Evolutionary conservation across 2,888 invertebrate genomes (phyloP).

Genomic region (Beris chalybata): DNA sequence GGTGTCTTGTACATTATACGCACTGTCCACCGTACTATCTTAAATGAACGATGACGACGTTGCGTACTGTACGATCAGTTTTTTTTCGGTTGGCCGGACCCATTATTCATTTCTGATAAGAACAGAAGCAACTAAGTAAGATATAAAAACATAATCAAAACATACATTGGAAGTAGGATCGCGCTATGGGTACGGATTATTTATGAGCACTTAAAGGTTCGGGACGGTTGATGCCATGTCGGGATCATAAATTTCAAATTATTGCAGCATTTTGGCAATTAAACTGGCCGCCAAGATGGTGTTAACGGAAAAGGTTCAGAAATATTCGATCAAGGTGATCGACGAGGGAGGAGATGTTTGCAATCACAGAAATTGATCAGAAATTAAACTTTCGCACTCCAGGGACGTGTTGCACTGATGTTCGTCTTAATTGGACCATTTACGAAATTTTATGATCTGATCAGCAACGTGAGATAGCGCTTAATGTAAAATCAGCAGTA

Average conservation of each 20-base stretch:
- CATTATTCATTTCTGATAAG: conserved; percentile 38
- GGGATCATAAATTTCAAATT: conserved; percentile 21
- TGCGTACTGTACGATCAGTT: too few relatives aligned
- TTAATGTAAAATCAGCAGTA: conserved; percentile 17
- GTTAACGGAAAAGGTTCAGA: conserved; percentile 9
- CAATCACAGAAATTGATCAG: conserved; percentile 5
- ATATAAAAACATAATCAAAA: conserved; percentile 37
- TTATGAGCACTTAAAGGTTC: conserved; percentile 24
- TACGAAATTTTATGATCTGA: conserved; percentile 38
- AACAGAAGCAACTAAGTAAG: conserved; percentile 39
- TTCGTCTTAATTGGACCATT: conserved; percentile 38
- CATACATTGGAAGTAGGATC: conserved; percentile 18
- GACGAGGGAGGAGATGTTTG: too few relatives aligned
- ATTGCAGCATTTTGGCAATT: conserved; percentile 31
- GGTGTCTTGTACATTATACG: too few relatives aligned
- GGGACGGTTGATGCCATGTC: not conserved
- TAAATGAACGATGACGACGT: too few relatives aligned
- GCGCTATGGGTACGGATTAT: conserved; percentile 12
- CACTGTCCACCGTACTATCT: too few relatives aligned
- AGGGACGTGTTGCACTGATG: conserved; percentile 29
- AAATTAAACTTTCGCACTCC: conserved; percentile 16
- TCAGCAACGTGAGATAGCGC: conserved; percentile 37
- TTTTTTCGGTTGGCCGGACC: not conserved
- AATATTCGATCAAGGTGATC: conserved; percentile 7
- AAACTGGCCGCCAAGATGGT: conserved; percentile 1